These are phyloP conservation scores for Manduca sexta DNA, from an alignment of 1,140 invertebrate species.

Conservation along the genomic window DNA sequence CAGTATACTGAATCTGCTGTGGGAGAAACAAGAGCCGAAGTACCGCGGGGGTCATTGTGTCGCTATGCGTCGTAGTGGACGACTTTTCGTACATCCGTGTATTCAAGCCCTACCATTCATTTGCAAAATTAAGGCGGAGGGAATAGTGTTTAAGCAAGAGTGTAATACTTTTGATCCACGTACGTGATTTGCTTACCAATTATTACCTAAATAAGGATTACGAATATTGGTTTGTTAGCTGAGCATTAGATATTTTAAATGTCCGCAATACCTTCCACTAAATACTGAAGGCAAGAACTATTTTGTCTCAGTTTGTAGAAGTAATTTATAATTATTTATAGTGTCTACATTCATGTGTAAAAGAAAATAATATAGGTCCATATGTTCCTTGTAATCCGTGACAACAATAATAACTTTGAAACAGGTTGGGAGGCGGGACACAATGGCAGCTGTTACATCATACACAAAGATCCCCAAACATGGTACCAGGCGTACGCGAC, in stretches of 20 bases:
- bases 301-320: too few species aligned
- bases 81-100: constrained; percentile 33
- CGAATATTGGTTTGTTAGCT: too few species aligned
- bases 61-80: constrained; percentile 28
- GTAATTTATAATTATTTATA: too few species aligned
- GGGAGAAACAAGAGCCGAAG: constrained; percentile 31
- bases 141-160: constrained; percentile 25
- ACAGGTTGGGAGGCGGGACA: constrained; percentile 37
- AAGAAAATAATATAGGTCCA: too few species aligned
- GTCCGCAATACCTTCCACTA: too few species aligned
- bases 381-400: too few species aligned
- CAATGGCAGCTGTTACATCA: constrained; percentile 35
- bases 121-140: constrained; percentile 32
- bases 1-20: constrained; percentile 34
- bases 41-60: constrained; percentile 36
- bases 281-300: too few species aligned
- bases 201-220: too few species aligned
- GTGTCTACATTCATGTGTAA: too few species aligned
- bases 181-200: constrained; percentile 15
- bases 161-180: constrained; percentile 37
- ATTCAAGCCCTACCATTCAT: constrained; percentile 27
- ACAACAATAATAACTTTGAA: background rate
- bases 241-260: too few species aligned
- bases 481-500: constrained; percentile 40
- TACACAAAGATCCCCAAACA: constrained; percentile 35